Evolutionary conservation across 2,888 invertebrate species (phyloP), one percentile per base, ranked within the genome.

Genomic region (Callosobruchus maculatus): DNA sequence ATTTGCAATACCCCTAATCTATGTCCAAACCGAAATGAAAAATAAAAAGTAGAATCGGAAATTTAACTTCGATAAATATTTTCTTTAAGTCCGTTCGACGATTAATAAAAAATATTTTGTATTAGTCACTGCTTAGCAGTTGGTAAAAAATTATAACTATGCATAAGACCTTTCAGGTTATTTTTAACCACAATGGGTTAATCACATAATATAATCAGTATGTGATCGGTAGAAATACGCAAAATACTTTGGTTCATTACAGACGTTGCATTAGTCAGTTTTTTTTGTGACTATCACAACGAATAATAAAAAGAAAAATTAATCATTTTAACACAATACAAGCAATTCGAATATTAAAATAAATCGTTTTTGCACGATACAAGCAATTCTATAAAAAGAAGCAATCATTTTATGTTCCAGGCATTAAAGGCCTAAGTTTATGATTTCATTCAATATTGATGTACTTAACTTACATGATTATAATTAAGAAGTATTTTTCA

Each of bases 1-100:
- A 85, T 85, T 85, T 84, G 84, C 84, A 85, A 84, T 80, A 83
- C 84, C 84, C 85, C 85, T 84, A 84, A 79, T 79, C 79, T 80
- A 83, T 84, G 84, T 83, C 85, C 85, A 85, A 85, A 85, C 84
- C 84, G 81, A 82, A 71, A 20, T 4, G 21, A 78, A 77, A 83
- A 84, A 84, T 22, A 22, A 71, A 22, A 82, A 79, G 75, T 49
- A 76, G 76, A 72, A 75, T 77, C 26, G 70, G 21, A 30, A 70
- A 70, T 26, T 13, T 70, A 70, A 70, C 31, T 49, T 49, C 49
- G 49, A 49, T 49, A 49, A 49, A 49, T 49, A 49, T 49, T 49
- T 49, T 49, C 49, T 49, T 49, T 49, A 49, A 49, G 49, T 49
- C 49, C 49, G 49, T 49, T 49, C 49, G 49, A 49, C 49, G 13